Evolutionary conservation across 2,113 vertebrate species (phyloP).

Genomic region (Cavia porcellus): DNA sequence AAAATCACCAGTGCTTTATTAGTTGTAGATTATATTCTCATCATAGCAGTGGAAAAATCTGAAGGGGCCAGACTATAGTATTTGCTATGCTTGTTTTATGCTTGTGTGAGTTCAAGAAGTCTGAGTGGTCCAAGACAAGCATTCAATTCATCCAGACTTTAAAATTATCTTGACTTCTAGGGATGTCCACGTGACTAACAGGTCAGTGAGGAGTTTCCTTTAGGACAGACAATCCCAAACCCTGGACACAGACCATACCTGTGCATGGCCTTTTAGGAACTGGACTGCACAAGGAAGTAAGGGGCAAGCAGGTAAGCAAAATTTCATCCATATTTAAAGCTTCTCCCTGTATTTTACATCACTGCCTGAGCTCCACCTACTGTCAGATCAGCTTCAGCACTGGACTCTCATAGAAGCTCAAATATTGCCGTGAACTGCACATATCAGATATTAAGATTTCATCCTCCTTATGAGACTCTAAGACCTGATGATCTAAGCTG

Average conservation of each 20-base stretch:
- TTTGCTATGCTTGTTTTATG: conserved; percentile 22
- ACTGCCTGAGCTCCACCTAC: background rate
- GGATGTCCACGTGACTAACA: background rate
- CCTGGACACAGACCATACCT: background rate
- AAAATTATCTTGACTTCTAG: background rate
- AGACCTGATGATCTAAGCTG: background rate
- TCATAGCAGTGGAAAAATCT: background rate
- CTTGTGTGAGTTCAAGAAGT: background rate
- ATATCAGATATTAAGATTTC: background rate
- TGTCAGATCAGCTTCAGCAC: background rate
- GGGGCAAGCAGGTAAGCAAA: background rate
- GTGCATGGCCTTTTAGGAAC: background rate
- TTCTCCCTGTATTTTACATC: background rate
- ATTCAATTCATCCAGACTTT: background rate
- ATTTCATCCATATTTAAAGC: background rate
- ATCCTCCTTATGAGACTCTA: background rate
- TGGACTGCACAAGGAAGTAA: background rate
- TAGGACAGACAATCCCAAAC: background rate
- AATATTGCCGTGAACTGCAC: background rate
- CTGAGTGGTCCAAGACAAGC: background rate
- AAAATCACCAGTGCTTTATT: background rate
- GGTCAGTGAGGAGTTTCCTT: background rate
- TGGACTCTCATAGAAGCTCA: background rate
- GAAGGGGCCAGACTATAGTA: background rate
- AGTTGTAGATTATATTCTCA: background rate